Percentiles rank a stretch among this genome's conserved stretches.
Conservation (phyloP, 2,888 invertebrate species). For the Chalcis sispes region DNA sequence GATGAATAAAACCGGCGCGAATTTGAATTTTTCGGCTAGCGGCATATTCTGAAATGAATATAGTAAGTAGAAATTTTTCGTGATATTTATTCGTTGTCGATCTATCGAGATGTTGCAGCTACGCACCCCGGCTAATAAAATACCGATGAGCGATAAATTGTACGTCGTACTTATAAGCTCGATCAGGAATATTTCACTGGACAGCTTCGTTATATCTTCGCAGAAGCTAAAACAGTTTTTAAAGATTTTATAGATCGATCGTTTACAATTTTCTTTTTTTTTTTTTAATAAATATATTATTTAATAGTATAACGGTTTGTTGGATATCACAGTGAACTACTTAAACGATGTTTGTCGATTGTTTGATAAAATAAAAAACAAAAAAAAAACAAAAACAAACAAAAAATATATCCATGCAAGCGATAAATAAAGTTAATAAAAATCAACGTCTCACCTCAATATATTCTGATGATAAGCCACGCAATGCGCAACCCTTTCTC, state of each 20-base stretch:
- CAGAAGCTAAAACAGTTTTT: constrained; percentile 48
- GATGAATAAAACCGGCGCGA: constrained; percentile 42
- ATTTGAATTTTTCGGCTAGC: constrained; percentile 43
- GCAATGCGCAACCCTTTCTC: background rate
- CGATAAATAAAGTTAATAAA: no score
- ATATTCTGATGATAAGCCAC: constrained; percentile 34
- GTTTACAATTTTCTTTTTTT: no score
- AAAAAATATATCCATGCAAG: no score
- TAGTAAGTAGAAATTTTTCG: background rate
- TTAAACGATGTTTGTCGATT: no score
- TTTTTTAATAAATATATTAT: no score
- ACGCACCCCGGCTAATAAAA: constrained; percentile 44
- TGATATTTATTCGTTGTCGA: background rate
- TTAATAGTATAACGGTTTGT: no score
- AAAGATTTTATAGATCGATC: no score
- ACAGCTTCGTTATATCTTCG: constrained; percentile 24
- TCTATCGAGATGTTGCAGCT: no score
- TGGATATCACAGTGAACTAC: no score
- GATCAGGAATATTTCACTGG: constrained; percentile 50
- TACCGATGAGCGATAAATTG: constrained; percentile 48
- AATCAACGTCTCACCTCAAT: background rate
- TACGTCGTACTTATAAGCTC: constrained; percentile 51
- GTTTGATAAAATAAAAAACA: no score
- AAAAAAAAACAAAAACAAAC: no score
- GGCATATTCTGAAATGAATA: constrained; percentile 32